Conservation (phyloP, 1,140 invertebrate genomes). For the Periplaneta americana region DNA sequence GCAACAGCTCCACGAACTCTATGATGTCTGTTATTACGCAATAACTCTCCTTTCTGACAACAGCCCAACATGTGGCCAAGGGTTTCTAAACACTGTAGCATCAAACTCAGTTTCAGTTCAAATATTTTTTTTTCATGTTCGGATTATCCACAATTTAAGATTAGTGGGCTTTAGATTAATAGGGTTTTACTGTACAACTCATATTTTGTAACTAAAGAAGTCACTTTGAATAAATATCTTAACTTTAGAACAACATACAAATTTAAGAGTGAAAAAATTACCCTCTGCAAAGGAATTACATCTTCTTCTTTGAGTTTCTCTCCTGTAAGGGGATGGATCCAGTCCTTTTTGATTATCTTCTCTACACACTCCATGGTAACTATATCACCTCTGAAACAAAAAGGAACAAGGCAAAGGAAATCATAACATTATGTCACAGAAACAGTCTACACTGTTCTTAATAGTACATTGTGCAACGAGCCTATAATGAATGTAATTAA, state of each 20-base stretch:
- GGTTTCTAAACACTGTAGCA: too few species aligned
- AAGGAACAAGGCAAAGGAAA: slow-evolving; percentile 2
- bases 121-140: too few species aligned
- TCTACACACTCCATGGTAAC: slow-evolving; percentile 95
- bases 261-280: slow-evolving; percentile 36
- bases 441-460: background rate
- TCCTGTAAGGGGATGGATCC: slow-evolving; percentile 90
- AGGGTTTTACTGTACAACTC: background rate
- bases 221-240: too few species aligned
- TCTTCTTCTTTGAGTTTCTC: slow-evolving; percentile 87
- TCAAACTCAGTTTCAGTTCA: too few species aligned
- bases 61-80: too few species aligned
- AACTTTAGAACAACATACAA: background rate
- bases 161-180: too few species aligned
- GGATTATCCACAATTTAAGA: too few species aligned
- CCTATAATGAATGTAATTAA: too few species aligned
- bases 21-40: too few species aligned
- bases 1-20: too few species aligned
- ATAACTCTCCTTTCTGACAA: too few species aligned
- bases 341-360: slow-evolving; percentile 95
- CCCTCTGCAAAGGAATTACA: slow-evolving; percentile 86
- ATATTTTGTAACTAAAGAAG: background rate
- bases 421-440: background rate
- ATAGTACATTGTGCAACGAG: too few species aligned
- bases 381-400: slow-evolving; percentile 76